A percentile compares a stretch with the other conserved stretches of the same genome.
phyloP scores from a whole-genome alignment of 2,888 invertebrate species.

The Tenthredo scrophulariae region DNA sequence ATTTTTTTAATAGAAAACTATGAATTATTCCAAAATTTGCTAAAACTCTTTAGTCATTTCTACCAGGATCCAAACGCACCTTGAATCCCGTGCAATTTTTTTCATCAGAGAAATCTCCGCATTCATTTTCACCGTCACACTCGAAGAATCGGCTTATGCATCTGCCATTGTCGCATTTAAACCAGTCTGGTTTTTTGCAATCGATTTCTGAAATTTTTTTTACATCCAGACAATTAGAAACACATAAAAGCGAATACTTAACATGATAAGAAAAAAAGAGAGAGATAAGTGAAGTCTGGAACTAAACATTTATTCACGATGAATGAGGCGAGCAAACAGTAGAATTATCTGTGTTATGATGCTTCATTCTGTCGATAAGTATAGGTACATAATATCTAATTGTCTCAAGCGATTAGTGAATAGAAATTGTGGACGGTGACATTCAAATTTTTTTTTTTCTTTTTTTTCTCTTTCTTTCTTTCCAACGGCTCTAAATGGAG shows the following conservation, averaged over 20 bases:
- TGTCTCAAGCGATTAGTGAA: not conserved
- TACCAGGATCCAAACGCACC: constrained; percentile 52
- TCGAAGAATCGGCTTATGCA: constrained; percentile 80
- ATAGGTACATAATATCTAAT: not conserved
- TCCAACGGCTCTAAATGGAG: not conserved
- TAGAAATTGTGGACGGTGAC: not conserved
- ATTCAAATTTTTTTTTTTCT: constrained; percentile 7
- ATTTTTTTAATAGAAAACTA: too few relatives aligned
- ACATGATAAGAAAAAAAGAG: not conserved
- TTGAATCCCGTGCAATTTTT: constrained; percentile 73
- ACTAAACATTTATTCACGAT: not conserved
- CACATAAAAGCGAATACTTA: not conserved
- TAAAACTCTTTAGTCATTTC: not conserved
- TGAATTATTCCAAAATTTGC: too few relatives aligned
- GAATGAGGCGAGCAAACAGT: not conserved
- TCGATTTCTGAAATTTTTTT: constrained; percentile 9
- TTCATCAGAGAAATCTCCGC: constrained; percentile 82
- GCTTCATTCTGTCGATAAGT: not conserved
- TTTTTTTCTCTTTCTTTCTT: not conserved
- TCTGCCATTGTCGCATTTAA: constrained; percentile 78
- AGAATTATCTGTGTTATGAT: not conserved
- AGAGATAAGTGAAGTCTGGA: not conserved
- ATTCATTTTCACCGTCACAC: constrained; percentile 82
- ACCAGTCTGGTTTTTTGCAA: constrained; percentile 70
- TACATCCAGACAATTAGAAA: not conserved